Conservation (phyloP, 2,797 vertebrate genomes). For the Diglossa cyanea region DNA sequence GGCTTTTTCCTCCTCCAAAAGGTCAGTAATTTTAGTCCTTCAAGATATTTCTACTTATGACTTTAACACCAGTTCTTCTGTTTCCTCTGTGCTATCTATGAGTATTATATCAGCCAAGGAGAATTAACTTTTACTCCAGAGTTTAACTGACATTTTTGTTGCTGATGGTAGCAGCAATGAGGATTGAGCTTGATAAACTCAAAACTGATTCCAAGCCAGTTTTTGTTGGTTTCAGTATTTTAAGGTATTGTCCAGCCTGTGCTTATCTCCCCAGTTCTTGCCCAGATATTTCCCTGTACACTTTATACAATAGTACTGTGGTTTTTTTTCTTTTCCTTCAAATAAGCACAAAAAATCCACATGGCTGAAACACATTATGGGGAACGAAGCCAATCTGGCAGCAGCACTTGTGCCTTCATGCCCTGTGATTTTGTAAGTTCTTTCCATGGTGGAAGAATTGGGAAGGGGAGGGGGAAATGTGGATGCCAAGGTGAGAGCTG, state of each 20-base stretch:
- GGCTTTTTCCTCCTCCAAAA: slow-evolving; percentile 4
- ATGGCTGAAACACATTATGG: not conserved
- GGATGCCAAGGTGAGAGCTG: not conserved
- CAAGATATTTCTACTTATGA: not conserved
- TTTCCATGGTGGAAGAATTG: not conserved
- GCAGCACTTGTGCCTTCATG: not conserved
- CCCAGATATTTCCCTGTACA: slow-evolving; percentile 39
- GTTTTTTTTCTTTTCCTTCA: not conserved
- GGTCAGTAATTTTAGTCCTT: not conserved
- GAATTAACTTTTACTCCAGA: not conserved
- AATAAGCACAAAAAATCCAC: not conserved
- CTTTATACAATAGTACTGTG: slow-evolving; percentile 15
- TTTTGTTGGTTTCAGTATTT: slow-evolving; percentile 16
- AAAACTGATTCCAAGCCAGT: not conserved
- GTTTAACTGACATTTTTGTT: not conserved
- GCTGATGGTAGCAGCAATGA: not conserved
- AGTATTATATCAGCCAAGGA: not conserved
- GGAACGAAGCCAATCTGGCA: not conserved
- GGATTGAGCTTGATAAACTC: not conserved
- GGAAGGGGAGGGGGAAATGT: not conserved
- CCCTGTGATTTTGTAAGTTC: not conserved
- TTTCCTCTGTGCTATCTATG: not conserved
- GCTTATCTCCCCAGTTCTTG: slow-evolving; percentile 43
- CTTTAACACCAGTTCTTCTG: not conserved
- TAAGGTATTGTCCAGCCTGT: not conserved